phyloP scores from a whole-genome alignment of 2,888 invertebrate species.

The Plebejus melissa region DNA sequence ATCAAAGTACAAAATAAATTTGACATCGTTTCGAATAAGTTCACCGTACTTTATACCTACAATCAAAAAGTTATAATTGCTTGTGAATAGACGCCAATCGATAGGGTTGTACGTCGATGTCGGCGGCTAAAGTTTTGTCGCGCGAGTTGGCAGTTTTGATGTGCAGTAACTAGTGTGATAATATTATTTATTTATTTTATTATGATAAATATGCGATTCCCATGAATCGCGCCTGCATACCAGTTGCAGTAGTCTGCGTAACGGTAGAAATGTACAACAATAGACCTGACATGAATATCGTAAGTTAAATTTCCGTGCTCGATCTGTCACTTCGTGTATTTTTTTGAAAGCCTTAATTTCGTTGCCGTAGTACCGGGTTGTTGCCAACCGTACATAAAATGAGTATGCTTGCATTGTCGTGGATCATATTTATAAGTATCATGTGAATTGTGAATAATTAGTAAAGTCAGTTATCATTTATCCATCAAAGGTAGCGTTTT shows the following conservation, averaged over 20 bases:
- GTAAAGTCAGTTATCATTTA: too few species aligned
- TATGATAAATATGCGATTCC: too few species aligned
- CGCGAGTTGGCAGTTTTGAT: neutral
- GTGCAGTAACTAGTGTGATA: too few species aligned
- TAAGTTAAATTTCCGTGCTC: too few species aligned
- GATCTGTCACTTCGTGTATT: too few species aligned
- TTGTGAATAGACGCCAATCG: neutral
- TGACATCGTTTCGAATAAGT: neutral
- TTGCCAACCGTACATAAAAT: too few species aligned
- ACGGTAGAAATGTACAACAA: neutral
- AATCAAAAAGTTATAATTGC: slow-evolving; percentile 5
- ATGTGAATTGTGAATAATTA: too few species aligned
- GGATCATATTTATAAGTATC: too few species aligned
- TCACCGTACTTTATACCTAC: slow-evolving; percentile 1
- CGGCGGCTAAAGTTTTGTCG: neutral
- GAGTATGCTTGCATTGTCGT: too few species aligned
- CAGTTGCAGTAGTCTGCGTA: neutral
- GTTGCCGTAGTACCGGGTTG: too few species aligned
- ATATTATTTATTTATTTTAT: neutral
- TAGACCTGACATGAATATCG: neutral
- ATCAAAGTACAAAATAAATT: neutral
- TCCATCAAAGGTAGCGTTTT: too few species aligned
- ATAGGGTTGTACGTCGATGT: neutral
- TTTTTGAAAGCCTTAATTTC: too few species aligned
- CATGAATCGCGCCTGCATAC: neutral